Base-by-base conservation (phyloP, 2,797 vertebrate genomes). In the Pyrocephalus nanus region DNA sequence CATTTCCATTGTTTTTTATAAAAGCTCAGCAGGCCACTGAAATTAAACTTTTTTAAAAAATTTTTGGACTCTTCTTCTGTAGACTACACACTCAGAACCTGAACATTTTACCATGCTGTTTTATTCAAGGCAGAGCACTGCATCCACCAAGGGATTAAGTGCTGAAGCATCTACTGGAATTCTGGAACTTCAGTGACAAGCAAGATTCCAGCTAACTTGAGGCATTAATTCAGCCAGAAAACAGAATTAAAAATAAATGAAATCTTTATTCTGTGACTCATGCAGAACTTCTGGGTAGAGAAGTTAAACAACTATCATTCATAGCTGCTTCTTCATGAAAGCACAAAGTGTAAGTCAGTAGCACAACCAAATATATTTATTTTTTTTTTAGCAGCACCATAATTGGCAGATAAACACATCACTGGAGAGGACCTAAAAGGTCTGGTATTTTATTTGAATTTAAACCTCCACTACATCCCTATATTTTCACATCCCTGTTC, bases 171-270 rank as follows among this genome's bases (percentile, higher is more conserved):
- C n/a, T 64, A 69, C 25, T 17, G 5, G 22, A 67, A 54, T 54
- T 71, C 34, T 67, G 53, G 20, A 80, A 64, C 25, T 83, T 64
- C 54, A 69, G 32, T 43, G 54, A 70, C 64, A 76, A 50, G 42
- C 48, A 81, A 57, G 57, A 77, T 48, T 55, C 50, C 55, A 92
- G 87, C 36, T 64, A 81, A 76, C 73, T 77, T 55, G 67, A 88
- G 69, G 84, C 85, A 92, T 69, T 80, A 80, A 95, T 81, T 94
- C 91, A 94, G 54, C 51, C 91, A 84, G 82, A 91, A 96, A 90
- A 51, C 47, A 94, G 62, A 90, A 92, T 62, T 84, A 69, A 90
- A 83, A 93, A 85, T 72, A 89, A 72, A 79, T 65, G 3, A 94
- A 75, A 67, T 65, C 32, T 93, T 86, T 66, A 70, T 50, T 64